These are phyloP conservation scores for human (Homo sapiens) DNA, from an alignment of 2,113 vertebrate genomes.

Conservation along the genomic window GRCh38 chr16:74189001-74189500, in stretches of 20 bases:
- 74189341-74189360: neutral
- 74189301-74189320: neutral
- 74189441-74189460: neutral
- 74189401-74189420: conserved; percentile 22
- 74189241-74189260: neutral
- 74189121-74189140: conserved; percentile 41
- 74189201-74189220: conserved; percentile 34
- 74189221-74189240: conserved; percentile 39
- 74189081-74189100: conserved; percentile 51
- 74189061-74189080: conserved; percentile 40
- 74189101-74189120: neutral
- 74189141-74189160: conserved; percentile 56
- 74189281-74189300: conserved; percentile 20
- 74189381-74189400: neutral
- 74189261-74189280: neutral
- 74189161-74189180: conserved; percentile 17
- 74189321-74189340: neutral
- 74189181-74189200: neutral
- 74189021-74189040: neutral
- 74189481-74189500: conserved; percentile 7
- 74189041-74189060: conserved; percentile 33
- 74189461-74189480: neutral
- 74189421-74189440: neutral
- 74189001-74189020: neutral
- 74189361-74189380: neutral